phyloP scores from a whole-genome alignment of 2,888 invertebrate genomes.

The Tachystola acroxantha region DNA sequence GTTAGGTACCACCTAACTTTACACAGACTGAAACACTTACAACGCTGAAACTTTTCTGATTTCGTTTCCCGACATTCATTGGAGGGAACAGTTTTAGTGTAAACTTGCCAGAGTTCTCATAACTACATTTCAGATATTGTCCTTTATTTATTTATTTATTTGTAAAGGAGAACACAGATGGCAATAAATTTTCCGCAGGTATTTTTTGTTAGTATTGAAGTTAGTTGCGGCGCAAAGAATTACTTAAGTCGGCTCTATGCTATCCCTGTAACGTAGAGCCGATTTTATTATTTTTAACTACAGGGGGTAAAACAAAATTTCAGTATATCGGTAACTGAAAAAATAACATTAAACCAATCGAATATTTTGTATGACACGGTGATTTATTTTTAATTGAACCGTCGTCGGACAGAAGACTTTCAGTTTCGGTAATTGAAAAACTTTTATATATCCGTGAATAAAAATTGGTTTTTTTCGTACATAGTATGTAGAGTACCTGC shows the following conservation, averaged over 20 bases:
- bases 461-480: no score
- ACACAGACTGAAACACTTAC: slow-evolving; percentile 4
- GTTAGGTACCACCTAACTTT: neutral
- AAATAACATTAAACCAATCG: no score
- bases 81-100: slow-evolving; percentile 16
- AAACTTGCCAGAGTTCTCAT: neutral
- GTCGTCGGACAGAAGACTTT: no score
- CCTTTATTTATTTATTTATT: slow-evolving; percentile 8
- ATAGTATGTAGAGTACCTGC: no score
- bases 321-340: no score
- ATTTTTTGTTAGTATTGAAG: neutral
- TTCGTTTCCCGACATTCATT: slow-evolving; percentile 23
- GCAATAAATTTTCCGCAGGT: neutral
- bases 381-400: no score
- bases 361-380: no score
- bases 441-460: no score
- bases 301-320: no score
- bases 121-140: neutral
- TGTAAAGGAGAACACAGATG: slow-evolving; percentile 4
- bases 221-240: slow-evolving; percentile 8
- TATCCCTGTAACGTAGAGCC: no score
- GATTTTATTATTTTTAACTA: no score
- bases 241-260: slow-evolving; percentile 36
- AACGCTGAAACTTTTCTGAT: slow-evolving; percentile 22
- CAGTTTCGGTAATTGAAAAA: no score